These are phyloP conservation scores for Penaeus vannamei DNA, from an alignment of 1,140 invertebrate genomes.

Conservation along the genomic window DNA sequence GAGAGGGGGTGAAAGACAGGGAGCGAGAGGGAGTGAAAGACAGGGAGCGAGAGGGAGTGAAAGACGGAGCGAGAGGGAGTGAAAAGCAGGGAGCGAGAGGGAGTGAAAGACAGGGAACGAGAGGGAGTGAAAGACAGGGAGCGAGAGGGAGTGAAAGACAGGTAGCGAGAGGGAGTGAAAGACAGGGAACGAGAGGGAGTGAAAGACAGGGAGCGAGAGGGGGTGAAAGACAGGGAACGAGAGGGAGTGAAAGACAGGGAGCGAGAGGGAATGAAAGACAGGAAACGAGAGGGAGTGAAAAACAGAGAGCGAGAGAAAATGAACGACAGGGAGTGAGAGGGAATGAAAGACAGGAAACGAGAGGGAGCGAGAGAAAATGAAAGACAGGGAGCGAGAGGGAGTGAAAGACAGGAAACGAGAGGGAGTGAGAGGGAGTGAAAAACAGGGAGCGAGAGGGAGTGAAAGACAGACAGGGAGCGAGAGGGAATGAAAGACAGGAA, in stretches of 20 bases:
- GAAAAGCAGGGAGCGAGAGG: background rate
- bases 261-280: background rate
- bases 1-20: no score
- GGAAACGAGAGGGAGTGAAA: background rate
- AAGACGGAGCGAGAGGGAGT: conserved; percentile 21
- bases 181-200: background rate
- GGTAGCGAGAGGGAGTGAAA: background rate
- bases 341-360: no score
- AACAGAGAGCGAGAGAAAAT: background rate
- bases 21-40: background rate
- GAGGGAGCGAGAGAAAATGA: no score
- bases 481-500: no score
- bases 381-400: no score
- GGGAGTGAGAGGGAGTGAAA: no score
- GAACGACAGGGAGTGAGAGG: no score
- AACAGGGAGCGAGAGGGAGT: no score
- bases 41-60: background rate
- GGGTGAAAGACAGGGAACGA: background rate
- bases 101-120: background rate
- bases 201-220: background rate
- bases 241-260: background rate
- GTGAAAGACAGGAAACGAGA: no score
- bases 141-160: background rate
- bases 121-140: background rate
- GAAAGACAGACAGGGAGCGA: no score